Base-by-base conservation (phyloP, 2,797 vertebrate genomes). In the Enoplosus armatus region DNA sequence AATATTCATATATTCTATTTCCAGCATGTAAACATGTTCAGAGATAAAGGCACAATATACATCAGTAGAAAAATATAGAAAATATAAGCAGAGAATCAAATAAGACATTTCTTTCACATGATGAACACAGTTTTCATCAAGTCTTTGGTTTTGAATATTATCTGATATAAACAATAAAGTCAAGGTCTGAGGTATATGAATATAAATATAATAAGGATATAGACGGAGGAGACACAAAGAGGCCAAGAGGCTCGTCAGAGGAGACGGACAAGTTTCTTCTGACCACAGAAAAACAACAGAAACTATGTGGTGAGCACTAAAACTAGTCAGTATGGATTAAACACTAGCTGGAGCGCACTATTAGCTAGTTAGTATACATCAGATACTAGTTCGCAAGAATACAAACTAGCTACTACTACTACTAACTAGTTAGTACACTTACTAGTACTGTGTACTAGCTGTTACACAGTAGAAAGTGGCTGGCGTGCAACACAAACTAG, bases 11-110 rank as follows among this genome's bases (percentile, higher is more conserved):
- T 50, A 41, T 64, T 76, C 48, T 69, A 4, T 64, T 66, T 73
- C 45, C 62, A 77, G 71, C 35, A 39, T 77, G 73, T 80, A 79
- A 84, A 87, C 75, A 79, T 39, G 71, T 75, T 77, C 50, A 89
- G 63, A 72, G 56, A 84, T 73, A 75, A 77, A 82, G 77, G 78
- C 75, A 86, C 62, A 80, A 83, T 80, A 83, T n/a, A 80, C 78
- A 92, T 88, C 73, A 72, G 87, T 93, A 93, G 87, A 94, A 93
- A 94, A 93, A 94, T 92, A 94, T 83, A 93, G 58, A 83, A 71
- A 86, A 89, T 81, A 84, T 84, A 50, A 74, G 58, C 71, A 77
- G 43, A 72, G 22, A 27, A 75, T 65, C 33, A 80, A 54, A 85
- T 73, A 84, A 85, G 76, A 73, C 26, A 15, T 86, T 72, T 11